phyloP scores from a whole-genome alignment of 2,888 invertebrate genomes.

The Rhimphoctona megacephalus region DNA sequence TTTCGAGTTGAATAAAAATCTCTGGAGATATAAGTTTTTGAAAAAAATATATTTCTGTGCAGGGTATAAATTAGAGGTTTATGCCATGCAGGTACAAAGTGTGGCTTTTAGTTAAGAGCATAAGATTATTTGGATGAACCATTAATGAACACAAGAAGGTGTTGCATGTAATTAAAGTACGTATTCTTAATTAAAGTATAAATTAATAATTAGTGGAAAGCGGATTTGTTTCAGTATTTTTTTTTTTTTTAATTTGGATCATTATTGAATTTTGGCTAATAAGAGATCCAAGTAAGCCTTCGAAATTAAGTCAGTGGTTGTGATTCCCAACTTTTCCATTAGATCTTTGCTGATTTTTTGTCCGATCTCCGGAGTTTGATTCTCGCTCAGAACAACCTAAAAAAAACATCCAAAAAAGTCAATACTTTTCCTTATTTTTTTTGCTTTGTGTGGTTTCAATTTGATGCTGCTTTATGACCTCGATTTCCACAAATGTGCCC shows the following conservation, averaged over 20 bases:
- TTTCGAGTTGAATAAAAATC: background rate
- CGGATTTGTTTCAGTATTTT: background rate
- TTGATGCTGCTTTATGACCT: slow-evolving; percentile 86
- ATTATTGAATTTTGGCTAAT: slow-evolving; percentile 47
- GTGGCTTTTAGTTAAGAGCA: background rate
- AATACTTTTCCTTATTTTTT: background rate
- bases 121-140: background rate
- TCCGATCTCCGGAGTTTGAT: slow-evolving; percentile 89
- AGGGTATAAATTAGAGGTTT: slow-evolving; percentile 14
- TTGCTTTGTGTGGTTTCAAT: background rate
- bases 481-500: slow-evolving; percentile 94
- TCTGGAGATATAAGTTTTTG: background rate
- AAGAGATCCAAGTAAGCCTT: slow-evolving; percentile 93
- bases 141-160: slow-evolving; percentile 37
- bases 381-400: slow-evolving; percentile 88
- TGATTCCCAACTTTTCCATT: slow-evolving; percentile 89
- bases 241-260: slow-evolving; percentile 9
- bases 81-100: slow-evolving; percentile 14
- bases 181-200: background rate
- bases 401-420: slow-evolving; percentile 68
- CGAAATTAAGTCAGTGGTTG: slow-evolving; percentile 88
- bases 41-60: slow-evolving; percentile 48
- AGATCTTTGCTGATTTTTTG: slow-evolving; percentile 89
- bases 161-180: slow-evolving; percentile 1
- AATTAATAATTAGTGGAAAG: slow-evolving; percentile 8